Conservation (phyloP, 2,888 invertebrate genomes). For the Torymus aiolomorphi region DNA sequence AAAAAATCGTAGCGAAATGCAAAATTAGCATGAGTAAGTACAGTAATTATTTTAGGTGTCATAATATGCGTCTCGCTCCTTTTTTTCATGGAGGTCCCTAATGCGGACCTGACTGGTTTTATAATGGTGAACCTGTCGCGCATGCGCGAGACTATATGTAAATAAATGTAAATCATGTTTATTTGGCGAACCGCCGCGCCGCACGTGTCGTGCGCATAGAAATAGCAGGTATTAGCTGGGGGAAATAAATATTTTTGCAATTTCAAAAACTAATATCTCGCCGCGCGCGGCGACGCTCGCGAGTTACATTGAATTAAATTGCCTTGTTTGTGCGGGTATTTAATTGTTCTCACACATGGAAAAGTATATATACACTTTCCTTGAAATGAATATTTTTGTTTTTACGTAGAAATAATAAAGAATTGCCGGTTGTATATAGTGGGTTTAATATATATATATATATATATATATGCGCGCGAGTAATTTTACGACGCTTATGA, state of each 20-base stretch:
- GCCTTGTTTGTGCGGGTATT: no score
- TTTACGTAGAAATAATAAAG: no score
- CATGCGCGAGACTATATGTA: background rate
- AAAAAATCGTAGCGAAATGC: conserved; percentile 1
- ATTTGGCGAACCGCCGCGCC: background rate
- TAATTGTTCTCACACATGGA: background rate
- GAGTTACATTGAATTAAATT: no score
- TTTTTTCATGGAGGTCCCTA: conserved; percentile 23
- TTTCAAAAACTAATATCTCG: background rate
- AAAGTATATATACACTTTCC: background rate
- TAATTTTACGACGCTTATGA: no score
- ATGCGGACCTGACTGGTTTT: conserved; percentile 11
- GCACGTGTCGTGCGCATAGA: background rate
- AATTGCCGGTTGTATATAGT: no score
- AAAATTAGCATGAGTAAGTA: background rate
- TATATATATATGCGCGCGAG: no score
- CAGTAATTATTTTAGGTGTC: conserved; percentile 40
- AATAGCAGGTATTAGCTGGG: conserved; percentile 9
- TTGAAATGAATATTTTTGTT: no score
- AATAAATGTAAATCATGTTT: conserved; percentile 40
- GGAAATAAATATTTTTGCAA: conserved; percentile 3
- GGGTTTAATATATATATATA: no score
- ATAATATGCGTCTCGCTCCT: conserved; percentile 16
- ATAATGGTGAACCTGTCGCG: background rate
- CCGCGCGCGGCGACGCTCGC: no score